Conservation (phyloP, 2,113 vertebrate species). For the Phyllostomus hastatus region DNA sequence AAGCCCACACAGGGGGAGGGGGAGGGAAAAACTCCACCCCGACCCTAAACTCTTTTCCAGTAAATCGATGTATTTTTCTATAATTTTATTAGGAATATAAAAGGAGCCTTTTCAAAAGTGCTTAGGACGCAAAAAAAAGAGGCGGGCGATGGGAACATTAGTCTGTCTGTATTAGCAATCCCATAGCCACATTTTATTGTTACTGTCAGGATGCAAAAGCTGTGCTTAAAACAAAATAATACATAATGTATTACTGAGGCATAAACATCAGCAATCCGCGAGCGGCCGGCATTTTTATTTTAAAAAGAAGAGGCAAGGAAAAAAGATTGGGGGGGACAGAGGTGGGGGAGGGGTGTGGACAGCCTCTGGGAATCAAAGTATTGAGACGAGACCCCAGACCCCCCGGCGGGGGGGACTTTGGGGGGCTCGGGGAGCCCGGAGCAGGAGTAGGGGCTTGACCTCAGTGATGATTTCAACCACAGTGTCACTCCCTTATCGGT, state of each 20-base stretch:
- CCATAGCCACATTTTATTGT: conserved; percentile 99
- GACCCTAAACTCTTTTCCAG: conserved; percentile 84
- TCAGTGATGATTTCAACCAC: neutral
- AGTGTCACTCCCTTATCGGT: rapidly evolving
- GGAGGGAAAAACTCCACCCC: conserved; percentile 57
- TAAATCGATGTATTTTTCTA: conserved; percentile 90
- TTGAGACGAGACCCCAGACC: neutral
- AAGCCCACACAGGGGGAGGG: conserved; percentile 60
- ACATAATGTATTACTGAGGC: conserved; percentile 96
- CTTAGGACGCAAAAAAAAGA: conserved; percentile 95
- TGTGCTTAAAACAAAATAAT: conserved; percentile 99
- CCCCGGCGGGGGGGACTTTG: rapidly evolving
- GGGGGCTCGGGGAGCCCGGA: neutral
- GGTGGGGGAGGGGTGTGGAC: conserved; percentile 60
- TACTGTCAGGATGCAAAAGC: conserved; percentile 99
- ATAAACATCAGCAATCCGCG: conserved; percentile 90
- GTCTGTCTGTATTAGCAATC: conserved; percentile 99
- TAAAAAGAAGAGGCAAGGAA: conserved; percentile 92
- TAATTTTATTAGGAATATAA: conserved; percentile 98
- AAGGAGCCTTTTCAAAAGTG: conserved; percentile 96
- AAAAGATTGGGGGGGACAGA: conserved; percentile 41
- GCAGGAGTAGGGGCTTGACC: neutral
- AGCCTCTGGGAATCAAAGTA: conserved; percentile 54
- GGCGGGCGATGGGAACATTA: conserved; percentile 91
- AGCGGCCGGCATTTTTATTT: conserved; percentile 88